Percentiles rank a stretch among this genome's conserved stretches.
These are phyloP conservation scores for Lasioglossum marginatum DNA, from an alignment of 2,888 invertebrate species.

Conservation along the genomic window DNA sequence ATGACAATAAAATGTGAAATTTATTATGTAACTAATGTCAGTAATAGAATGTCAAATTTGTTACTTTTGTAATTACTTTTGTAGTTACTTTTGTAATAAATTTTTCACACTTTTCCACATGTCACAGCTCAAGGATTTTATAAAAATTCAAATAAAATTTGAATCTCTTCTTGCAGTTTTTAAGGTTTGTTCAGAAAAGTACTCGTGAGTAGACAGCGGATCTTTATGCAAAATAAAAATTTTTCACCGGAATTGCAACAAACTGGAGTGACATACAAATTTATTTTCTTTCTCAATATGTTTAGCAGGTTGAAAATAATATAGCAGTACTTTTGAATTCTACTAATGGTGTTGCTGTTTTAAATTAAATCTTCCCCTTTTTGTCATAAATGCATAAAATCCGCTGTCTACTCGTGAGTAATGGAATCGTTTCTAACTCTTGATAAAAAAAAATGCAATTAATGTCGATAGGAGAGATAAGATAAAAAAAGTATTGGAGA, in stretches of 20 bases:
- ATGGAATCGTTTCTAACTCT: neutral
- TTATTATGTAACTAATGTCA: neutral
- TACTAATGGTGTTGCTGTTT: too few relatives aligned
- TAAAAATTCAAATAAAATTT: neutral
- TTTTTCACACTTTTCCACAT: neutral
- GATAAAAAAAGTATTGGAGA: neutral
- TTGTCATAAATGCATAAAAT: too few relatives aligned
- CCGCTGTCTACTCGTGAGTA: neutral
- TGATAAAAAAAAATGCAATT: neutral
- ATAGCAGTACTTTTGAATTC: too few relatives aligned
- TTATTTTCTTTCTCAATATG: too few relatives aligned
- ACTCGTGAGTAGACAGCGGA: neutral
- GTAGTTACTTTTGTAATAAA: too few relatives aligned
- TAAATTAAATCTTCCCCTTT: too few relatives aligned
- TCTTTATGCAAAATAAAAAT: too few relatives aligned
- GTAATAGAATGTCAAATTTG: neutral
- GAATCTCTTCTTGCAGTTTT: neutral
- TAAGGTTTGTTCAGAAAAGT: neutral
- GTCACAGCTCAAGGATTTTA: neutral
- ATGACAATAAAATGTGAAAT: too few relatives aligned
- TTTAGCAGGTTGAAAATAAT: too few relatives aligned
- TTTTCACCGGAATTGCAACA: too few relatives aligned
- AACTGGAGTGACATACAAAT: too few relatives aligned
- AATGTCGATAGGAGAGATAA: neutral
- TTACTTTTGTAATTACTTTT: too few relatives aligned